Evolutionary conservation across 2,888 invertebrate species (phyloP).

Genomic region (Altica lythri): DNA sequence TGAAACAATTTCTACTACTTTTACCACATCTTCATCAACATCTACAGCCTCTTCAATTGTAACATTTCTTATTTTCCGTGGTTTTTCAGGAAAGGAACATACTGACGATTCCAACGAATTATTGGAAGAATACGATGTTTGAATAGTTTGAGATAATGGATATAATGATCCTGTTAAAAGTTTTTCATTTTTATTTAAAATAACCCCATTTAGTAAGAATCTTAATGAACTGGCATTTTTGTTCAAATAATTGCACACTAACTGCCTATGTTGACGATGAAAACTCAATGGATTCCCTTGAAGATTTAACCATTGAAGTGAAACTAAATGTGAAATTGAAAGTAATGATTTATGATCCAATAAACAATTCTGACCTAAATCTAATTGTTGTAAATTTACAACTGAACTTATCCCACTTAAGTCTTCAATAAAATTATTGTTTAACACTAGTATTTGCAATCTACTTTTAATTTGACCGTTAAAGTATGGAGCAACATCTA

Average conservation of each 20-base stretch:
- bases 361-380: constrained; percentile 68
- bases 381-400: constrained; percentile 63
- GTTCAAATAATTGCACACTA: constrained; percentile 63
- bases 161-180: constrained; percentile 57
- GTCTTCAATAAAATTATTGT: constrained; percentile 69
- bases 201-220: constrained; percentile 63
- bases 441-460: constrained; percentile 61
- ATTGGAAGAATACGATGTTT: constrained; percentile 25
- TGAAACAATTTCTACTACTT: constrained; percentile 45
- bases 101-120: constrained; percentile 35
- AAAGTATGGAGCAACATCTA: constrained; percentile 63
- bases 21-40: constrained; percentile 50
- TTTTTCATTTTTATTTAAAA: constrained; percentile 62
- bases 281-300: constrained; percentile 67
- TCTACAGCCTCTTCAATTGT: constrained; percentile 57
- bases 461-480: constrained; percentile 62
- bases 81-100: constrained; percentile 42
- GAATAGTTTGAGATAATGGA: constrained; percentile 37
- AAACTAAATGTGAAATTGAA: constrained; percentile 61
- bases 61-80: constrained; percentile 54
- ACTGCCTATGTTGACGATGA: constrained; percentile 64
- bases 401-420: constrained; percentile 62
- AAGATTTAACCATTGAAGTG: constrained; percentile 62
- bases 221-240: constrained; percentile 58
- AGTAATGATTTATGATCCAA: constrained; percentile 63